Base-by-base conservation (phyloP, 2,888 invertebrate species). In the Stomorhina lunata region DNA sequence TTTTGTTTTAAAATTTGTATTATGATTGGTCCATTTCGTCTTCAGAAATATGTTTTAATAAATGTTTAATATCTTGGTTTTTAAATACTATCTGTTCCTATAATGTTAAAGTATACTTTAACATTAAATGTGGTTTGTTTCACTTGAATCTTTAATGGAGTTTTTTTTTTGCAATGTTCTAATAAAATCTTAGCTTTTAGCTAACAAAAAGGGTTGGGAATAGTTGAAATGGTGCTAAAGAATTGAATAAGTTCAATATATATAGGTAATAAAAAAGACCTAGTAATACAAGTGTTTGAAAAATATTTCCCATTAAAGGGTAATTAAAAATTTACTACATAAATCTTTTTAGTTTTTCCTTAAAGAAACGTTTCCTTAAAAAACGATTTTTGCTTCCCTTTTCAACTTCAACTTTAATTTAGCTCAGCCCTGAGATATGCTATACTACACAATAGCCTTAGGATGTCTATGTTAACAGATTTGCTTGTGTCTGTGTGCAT, bases 121-220 rank as follows among this genome's bases (percentile, higher is more conserved):
- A n/a, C 63, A 25, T 57, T 55, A 37, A 20, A 45, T 68, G 40
- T 63, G 65, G 63, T 55, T 73, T 75, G 53, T 65, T 22, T 4
- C 57, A n/a, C 10, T 50, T 59, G 68, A 43, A 53, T 25, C 17
- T 68, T 80, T 73, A 73, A 68, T 68, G 34, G 43, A 27, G 40
- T 37, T 66, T 9, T 57, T 57, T 32, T 65, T 55, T n/a, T 20
- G 9, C 20, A 29, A 9, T 32, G 4, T 7, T 6, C n/a, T n/a
- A n/a, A n/a, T n/a, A n/a, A n/a, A n/a, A n/a, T n/a, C n/a, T n/a
- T n/a, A n/a, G n/a, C n/a, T n/a, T n/a, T n/a, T n/a, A n/a, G n/a
- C n/a, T n/a, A n/a, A n/a, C n/a, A n/a, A n/a, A n/a, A n/a, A n/a
- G n/a, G n/a, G n/a, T n/a, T n/a, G n/a, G n/a, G n/a, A n/a, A n/a